Conservation (phyloP, 2,888 invertebrate species). For the Clanis bilineata region DNA sequence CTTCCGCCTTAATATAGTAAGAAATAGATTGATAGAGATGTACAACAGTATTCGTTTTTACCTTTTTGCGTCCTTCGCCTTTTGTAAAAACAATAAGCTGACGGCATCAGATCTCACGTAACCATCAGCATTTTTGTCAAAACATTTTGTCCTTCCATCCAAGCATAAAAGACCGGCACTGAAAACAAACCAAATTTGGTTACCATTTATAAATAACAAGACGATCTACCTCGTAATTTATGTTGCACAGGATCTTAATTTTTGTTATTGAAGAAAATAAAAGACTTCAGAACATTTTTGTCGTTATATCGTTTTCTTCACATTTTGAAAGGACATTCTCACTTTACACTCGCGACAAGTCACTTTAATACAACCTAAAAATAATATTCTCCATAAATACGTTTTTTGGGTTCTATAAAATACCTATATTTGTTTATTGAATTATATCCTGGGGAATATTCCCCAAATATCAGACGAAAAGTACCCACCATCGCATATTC, state of each 20-base stretch:
- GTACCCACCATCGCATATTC: constrained; percentile 46
- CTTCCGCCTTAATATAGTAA: too few species aligned
- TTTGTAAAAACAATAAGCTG: constrained; percentile 86
- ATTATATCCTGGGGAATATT: too few species aligned
- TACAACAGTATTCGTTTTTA: constrained; percentile 21
- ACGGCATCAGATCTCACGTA: constrained; percentile 90
- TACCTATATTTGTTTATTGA: too few species aligned
- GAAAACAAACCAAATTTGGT: constrained; percentile 39
- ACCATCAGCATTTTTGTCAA: constrained; percentile 90
- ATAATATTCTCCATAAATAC: too few species aligned
- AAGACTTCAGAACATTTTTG: too few species aligned
- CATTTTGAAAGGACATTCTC: too few species aligned
- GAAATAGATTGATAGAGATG: neutral
- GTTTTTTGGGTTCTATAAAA: too few species aligned
- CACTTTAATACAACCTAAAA: too few species aligned
- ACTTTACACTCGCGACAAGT: too few species aligned
- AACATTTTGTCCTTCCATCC: constrained; percentile 93
- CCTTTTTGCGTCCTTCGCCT: constrained; percentile 81
- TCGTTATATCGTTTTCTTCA: too few species aligned
- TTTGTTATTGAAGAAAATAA: too few species aligned
- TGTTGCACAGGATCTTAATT: neutral
- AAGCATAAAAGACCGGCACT: constrained; percentile 80
- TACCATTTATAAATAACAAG: neutral
- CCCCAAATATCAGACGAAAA: neutral
- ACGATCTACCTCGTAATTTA: neutral